Evolutionary conservation across 1,140 invertebrate species (phyloP).

Genomic region (Temnothorax curvispinosus): DNA sequence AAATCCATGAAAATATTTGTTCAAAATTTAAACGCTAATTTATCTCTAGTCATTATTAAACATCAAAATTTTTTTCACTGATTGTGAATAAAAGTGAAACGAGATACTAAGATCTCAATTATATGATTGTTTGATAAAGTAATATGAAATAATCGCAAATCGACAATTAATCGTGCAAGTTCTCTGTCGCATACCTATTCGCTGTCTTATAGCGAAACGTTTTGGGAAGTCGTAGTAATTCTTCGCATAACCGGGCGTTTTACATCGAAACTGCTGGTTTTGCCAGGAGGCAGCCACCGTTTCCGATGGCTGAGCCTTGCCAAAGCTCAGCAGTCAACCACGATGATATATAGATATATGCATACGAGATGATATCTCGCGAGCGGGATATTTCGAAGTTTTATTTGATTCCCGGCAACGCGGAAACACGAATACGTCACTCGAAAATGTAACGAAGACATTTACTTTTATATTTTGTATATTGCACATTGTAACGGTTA

Average conservation of each 20-base stretch:
- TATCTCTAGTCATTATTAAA: not conserved
- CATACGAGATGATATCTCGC: conserved; percentile 58
- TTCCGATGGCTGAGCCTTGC: conserved; percentile 48
- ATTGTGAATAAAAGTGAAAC: not conserved
- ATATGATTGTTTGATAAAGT: not conserved
- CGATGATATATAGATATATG: conserved; percentile 57
- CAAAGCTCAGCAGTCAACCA: conserved; percentile 56
- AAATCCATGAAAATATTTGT: not conserved
- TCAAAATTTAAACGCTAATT: not conserved
- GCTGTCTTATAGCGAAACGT: conserved; percentile 16
- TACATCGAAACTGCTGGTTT: conserved; percentile 50
- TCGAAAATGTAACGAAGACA: conserved; percentile 49
- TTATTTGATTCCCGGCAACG: conserved; percentile 52
- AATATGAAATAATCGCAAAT: conserved; percentile 11
- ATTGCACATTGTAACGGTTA: not conserved
- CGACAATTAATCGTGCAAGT: conserved; percentile 3
- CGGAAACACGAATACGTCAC: conserved; percentile 46
- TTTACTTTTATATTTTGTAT: not conserved
- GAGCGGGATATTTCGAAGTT: conserved; percentile 50
- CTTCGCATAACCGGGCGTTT: conserved; percentile 44
- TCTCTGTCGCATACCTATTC: not conserved
- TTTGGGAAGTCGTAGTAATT: conserved; percentile 43
- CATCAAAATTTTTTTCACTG: not conserved
- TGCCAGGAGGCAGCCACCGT: conserved; percentile 51
- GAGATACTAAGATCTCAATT: not conserved